Base-by-base conservation (phyloP, 2,888 invertebrate genomes). In the Myopa testacea region DNA sequence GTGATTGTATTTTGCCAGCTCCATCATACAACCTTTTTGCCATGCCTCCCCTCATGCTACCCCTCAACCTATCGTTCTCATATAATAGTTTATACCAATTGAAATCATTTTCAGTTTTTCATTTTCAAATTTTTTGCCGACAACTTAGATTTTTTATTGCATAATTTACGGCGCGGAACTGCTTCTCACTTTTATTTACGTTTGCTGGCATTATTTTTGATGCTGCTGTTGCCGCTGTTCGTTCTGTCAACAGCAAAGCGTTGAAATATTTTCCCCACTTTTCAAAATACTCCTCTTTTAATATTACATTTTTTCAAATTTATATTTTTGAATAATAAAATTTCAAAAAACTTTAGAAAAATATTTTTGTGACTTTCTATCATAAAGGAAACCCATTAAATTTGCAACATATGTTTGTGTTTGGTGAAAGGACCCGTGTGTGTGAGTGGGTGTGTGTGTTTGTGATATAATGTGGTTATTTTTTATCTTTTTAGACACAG, bases 391-490 rank as follows among this genome's bases (percentile, higher is more conserved):
- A 65, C 16, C 4, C 63, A 34, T 65, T 65, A 65, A 65, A 65
- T 65, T 65, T 37, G 19, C 63, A 65, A 16, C 63, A 65, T 65
- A 65, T 65, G 63, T 65, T 26, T 26, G 63, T 37, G 26, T 65
- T 37, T 65, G 19, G 10, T 12, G 19, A 37, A 37, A 26, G 14
- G 14, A 34, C 34, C 4, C 37, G 19, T 65, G 34, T 65, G 34
- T 37, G 19, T 37, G 26, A 26, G 37, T 65, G 63, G n/a, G 19
- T 65, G 14, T 65, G 37, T 65, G 3, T 14, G 63, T 65, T 37
- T 65, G 63, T 65, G 63, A 65, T 65, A 34, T 14, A 37, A 37
- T 65, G 37, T 65, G 63, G 16, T 26, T 65, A 37, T 65, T 65
- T 63, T 65, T 65, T 65, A 26, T 26, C 26, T 26, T 26, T 26